Percentiles rank a stretch among this genome's conserved stretches.
phyloP scores from a whole-genome alignment of 2,797 vertebrate species.

The Anableps anableps region DNA sequence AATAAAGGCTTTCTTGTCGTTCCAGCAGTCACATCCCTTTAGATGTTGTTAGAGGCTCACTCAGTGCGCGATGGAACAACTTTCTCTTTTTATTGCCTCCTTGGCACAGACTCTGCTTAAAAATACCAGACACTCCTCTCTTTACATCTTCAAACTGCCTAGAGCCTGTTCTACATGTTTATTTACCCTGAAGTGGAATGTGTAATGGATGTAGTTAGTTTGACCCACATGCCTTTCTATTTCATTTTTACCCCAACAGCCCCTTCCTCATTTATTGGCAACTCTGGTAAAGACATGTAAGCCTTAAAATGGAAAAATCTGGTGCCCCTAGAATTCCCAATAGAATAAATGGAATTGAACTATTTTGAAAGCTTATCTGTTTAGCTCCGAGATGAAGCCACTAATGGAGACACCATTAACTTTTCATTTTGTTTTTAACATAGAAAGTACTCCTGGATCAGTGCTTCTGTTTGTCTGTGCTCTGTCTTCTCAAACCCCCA shows the following conservation, averaged over 20 bases:
- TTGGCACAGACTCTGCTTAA: not conserved
- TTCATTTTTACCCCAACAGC: not conserved
- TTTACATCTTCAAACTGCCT: slow-evolving; percentile 8
- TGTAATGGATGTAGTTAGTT: not conserved
- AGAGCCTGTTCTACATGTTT: slow-evolving; percentile 1
- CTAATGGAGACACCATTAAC: too few relatives aligned
- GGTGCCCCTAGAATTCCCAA: not conserved
- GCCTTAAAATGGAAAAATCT: not conserved
- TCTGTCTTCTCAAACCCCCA: too few relatives aligned
- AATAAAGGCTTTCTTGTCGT: not conserved
- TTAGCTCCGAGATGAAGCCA: too few relatives aligned
- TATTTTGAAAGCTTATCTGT: not conserved
- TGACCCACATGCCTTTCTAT: not conserved
- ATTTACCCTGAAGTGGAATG: slow-evolving; percentile 7
- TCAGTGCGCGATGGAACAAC: not conserved
- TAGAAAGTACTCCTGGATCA: too few relatives aligned
- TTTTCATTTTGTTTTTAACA: too few relatives aligned
- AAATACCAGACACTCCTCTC: not conserved
- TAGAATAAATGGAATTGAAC: not conserved
- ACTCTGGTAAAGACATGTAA: not conserved
- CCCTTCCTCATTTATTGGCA: not conserved
- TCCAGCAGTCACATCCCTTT: too few relatives aligned
- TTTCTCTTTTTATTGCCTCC: slow-evolving; percentile 5
- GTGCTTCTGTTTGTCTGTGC: too few relatives aligned
- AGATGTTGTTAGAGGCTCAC: not conserved